Evolutionary conservation across 2,797 vertebrate species (phyloP), one percentile per base, ranked within the genome.

Genomic region (Enteromius paludinosus): DNA sequence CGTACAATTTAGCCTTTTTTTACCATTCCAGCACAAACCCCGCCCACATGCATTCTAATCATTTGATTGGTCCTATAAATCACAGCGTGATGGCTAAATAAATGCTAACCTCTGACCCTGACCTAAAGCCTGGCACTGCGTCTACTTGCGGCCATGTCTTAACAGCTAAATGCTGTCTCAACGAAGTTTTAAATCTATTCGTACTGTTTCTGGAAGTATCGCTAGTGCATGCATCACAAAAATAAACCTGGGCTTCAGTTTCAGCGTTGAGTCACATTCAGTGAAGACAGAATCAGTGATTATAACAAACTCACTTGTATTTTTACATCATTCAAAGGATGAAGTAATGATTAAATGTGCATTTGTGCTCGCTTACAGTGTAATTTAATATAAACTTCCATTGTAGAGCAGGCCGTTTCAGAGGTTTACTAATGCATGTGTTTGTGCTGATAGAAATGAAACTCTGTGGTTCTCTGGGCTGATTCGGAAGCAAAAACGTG

Each of bases 371-470:
- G 11, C 64, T 33, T 30, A 23, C 7, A 1, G 11, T 49, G 1
- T 30, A 71, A 71, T 9, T 6, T 43, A 38, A 35, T 3, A 10
- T 74, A 47, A 17, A 38, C 12, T n/a, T 76, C 14, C 1, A 43
- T 43, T 12, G 11, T 3, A 12, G 41, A 38, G 15, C 49, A 3
- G 30, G 6, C 2, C 14, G 25, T 23, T 6, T n/a, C 1, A 5
- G 28, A 47, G 5, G 8, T 17, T 45, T 30, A 78, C 20, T 9
- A 20, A 68, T 4, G 38, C 17, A 18, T 28, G 25, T 61, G 23
- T n/a, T 49, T 61, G 52, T 71, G 52, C 78, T 61, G 66, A 80
- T 33, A 45, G 52, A 70, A 79, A 70, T 30, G 11, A 79, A 71
- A 71, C 65, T 76, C 12, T 76, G 47, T 28, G 77, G 47, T 15